These are phyloP conservation scores for Zaprionus tsacasi DNA, from an alignment of 1,140 invertebrate species.

Conservation along the genomic window DNA sequence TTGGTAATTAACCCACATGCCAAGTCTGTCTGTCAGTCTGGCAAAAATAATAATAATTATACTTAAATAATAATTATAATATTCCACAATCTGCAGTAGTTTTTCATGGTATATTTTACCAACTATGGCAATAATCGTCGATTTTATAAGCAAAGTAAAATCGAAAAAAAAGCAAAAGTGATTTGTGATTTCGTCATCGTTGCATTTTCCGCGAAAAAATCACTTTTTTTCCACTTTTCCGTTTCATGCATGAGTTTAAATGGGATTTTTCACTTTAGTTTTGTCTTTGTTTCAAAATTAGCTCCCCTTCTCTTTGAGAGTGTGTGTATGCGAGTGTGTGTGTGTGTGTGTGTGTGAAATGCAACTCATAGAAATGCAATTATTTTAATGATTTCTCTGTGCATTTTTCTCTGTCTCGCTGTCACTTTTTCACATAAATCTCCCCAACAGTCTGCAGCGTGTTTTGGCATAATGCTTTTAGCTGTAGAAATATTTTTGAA, in stretches of 20 bases:
- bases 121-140: neutral
- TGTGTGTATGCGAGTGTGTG: neutral
- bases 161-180: slow-evolving; percentile 9
- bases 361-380: slow-evolving; percentile 22
- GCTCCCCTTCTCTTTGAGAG: neutral
- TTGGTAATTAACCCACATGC: slow-evolving; percentile 46
- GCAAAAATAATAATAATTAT: slow-evolving; percentile 16
- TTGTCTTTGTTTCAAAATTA: slow-evolving; percentile 14
- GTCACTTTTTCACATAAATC: slow-evolving; percentile 24
- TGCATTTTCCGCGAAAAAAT: slow-evolving; percentile 7
- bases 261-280: neutral
- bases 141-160: slow-evolving; percentile 12
- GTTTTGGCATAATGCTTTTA: neutral
- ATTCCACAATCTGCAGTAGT: slow-evolving; percentile 13
- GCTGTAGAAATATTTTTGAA: neutral
- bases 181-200: slow-evolving; percentile 16
- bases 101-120: neutral
- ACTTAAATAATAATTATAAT: too few relatives aligned
- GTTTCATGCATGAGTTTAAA: slow-evolving; percentile 19
- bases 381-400: slow-evolving; percentile 14
- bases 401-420: slow-evolving; percentile 15
- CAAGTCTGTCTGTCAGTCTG: neutral
- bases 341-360: neutral
- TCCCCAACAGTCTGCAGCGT: neutral
- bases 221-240: slow-evolving; percentile 29